Percentiles rank a stretch among this genome's conserved stretches.
phyloP scores from a whole-genome alignment of 2,113 vertebrate species.

The Calyptomena viridis region DNA sequence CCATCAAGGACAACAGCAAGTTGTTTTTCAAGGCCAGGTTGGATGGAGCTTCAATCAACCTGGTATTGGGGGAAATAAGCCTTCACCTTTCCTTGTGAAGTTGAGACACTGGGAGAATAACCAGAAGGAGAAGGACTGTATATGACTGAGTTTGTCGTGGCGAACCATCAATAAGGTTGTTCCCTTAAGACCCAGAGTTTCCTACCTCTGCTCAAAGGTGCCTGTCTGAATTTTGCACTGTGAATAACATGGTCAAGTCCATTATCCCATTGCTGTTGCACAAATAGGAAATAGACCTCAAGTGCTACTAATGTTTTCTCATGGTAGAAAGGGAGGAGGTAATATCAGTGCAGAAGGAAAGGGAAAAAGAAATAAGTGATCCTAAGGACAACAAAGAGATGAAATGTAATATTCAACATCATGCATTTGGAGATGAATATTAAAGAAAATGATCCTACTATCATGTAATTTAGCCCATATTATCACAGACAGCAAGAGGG shows the following conservation, averaged over 20 bases:
- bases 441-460: constrained; percentile 43
- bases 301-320: not conserved
- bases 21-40: not conserved
- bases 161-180: not conserved
- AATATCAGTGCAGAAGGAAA: not conserved
- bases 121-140: not conserved
- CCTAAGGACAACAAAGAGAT: not conserved
- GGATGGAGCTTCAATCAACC: rapidly evolving
- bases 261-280: not conserved
- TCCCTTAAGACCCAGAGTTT: not conserved
- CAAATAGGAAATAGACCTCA: not conserved
- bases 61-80: not conserved
- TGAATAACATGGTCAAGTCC: not conserved
- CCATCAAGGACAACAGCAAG: not conserved
- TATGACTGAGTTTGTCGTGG: not conserved
- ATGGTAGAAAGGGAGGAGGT: not conserved
- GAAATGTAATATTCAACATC: not conserved
- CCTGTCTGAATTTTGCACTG: not conserved
- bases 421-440: constrained; percentile 21
- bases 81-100: not conserved
- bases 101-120: no score
- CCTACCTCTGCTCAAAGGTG: not conserved
- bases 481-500: constrained; percentile 26
- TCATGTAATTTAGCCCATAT: constrained; percentile 16
- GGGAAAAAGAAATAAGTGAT: not conserved